phyloP scores from a whole-genome alignment of 2,797 vertebrate species.

The Avahi laniger region DNA sequence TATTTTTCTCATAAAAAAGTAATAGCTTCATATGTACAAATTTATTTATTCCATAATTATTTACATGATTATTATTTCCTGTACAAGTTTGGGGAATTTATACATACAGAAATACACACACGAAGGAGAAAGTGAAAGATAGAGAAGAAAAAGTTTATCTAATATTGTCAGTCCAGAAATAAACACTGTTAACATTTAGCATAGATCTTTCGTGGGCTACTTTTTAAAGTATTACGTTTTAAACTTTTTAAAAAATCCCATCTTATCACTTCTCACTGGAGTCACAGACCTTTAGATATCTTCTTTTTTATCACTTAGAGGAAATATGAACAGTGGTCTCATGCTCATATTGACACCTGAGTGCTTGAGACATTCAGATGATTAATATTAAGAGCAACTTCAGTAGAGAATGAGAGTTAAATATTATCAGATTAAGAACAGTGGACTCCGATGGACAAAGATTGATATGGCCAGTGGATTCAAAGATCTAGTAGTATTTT shows the following conservation, averaged over 20 bases:
- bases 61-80: not conserved
- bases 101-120: not conserved
- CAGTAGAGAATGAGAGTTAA: not conserved
- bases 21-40: not conserved
- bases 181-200: not conserved
- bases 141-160: not conserved
- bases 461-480: not conserved
- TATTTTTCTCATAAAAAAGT: not conserved
- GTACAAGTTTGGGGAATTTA: not conserved
- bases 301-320: not conserved
- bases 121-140: not conserved
- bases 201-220: not conserved
- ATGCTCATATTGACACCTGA: not conserved
- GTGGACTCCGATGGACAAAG: not conserved
- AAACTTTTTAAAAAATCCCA: not conserved
- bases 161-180: not conserved
- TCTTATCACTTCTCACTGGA: not conserved
- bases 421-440: not conserved
- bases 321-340: not conserved
- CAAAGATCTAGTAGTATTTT: not conserved
- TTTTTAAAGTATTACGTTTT: not conserved
- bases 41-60: not conserved
- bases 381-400: constrained; percentile 17
- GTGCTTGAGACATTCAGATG: not conserved
- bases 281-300: not conserved